Evolutionary conservation across 2,797 vertebrate genomes (phyloP).

Genomic region (Tokudaia muenninki): DNA sequence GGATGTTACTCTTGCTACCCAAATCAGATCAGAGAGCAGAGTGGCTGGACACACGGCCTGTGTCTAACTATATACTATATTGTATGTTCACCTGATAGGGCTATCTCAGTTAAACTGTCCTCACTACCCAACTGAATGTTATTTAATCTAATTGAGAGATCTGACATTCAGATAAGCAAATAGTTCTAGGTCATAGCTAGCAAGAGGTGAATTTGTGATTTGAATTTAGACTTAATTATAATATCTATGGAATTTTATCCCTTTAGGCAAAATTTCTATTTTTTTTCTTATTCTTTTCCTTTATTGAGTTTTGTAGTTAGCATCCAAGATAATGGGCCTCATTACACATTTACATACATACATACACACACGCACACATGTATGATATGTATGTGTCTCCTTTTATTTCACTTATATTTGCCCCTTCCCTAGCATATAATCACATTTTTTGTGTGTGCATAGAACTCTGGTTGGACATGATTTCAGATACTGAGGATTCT

Average conservation of each 20-base stretch:
- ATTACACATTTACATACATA: neutral
- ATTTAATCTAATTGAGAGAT: neutral
- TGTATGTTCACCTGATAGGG: neutral
- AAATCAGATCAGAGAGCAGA: neutral
- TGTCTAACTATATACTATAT: neutral
- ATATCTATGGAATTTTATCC: neutral
- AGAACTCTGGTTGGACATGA: neutral
- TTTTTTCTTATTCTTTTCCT: neutral
- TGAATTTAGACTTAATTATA: neutral
- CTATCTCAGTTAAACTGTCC: neutral
- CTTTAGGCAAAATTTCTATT: too few species aligned
- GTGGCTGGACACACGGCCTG: neutral
- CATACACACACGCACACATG: neutral
- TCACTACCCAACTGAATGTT: neutral
- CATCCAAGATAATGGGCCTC: neutral
- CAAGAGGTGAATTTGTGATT: neutral
- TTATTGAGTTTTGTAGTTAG: neutral
- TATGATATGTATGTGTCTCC: neutral
- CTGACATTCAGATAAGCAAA: neutral
- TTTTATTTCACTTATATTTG: neutral
- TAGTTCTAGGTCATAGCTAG: neutral
- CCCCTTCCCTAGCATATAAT: neutral
- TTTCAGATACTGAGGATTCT: neutral
- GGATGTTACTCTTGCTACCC: neutral
- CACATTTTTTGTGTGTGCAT: neutral